phyloP scores from a whole-genome alignment of 2,113 vertebrate genomes.

The Phylloscopus trochilus region DNA sequence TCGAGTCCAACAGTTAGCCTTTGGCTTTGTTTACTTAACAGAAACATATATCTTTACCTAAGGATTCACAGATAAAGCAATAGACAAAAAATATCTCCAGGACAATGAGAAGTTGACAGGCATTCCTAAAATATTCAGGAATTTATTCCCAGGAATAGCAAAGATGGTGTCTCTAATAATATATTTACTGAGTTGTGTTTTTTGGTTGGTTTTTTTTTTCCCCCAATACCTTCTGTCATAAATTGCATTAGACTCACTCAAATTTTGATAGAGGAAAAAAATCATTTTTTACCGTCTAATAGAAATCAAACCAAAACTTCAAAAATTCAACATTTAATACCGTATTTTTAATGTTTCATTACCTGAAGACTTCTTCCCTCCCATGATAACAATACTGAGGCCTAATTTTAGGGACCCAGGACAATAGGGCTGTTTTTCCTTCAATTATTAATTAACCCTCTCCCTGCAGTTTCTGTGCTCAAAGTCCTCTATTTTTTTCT shows the following conservation, averaged over 20 bases:
- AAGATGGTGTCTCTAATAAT: background rate
- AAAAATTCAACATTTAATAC: background rate
- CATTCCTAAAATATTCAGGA: background rate
- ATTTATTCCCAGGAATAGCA: background rate
- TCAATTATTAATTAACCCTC: background rate
- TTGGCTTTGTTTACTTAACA: background rate
- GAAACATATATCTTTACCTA: background rate
- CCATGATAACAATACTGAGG: background rate
- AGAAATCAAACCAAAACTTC: background rate
- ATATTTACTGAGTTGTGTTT: background rate
- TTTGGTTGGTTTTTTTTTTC: background rate
- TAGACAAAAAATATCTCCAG: background rate
- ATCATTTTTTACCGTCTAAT: background rate
- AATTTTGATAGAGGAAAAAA: background rate
- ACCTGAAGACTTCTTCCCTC: background rate
- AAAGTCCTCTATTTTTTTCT: background rate
- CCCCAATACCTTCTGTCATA: background rate
- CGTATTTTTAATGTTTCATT: background rate
- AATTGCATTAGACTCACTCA: rapidly evolving
- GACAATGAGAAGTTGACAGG: background rate
- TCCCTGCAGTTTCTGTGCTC: background rate
- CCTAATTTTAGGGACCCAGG: background rate
- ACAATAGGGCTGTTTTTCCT: background rate
- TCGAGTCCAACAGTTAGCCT: rapidly evolving
- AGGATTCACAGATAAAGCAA: background rate